Evolutionary conservation across 2,113 vertebrate genomes (phyloP).

Genomic region (Spilogale gracilis): DNA sequence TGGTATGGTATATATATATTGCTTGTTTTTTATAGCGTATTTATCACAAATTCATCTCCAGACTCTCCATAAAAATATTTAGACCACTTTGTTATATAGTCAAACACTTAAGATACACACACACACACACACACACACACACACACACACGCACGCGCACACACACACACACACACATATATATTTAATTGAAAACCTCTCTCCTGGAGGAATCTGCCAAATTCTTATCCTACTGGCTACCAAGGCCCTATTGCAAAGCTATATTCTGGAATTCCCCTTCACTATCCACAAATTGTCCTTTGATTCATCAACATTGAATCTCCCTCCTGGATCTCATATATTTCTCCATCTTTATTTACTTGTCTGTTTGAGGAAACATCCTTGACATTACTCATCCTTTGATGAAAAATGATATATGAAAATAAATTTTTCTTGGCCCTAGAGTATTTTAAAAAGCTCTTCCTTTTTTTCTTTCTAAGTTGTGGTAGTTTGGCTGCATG

Average conservation of each 20-base stretch:
- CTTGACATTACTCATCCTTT: neutral
- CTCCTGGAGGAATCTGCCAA: neutral
- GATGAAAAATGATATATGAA: neutral
- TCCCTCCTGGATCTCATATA: neutral
- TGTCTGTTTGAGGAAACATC: neutral
- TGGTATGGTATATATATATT: neutral
- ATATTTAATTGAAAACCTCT: neutral
- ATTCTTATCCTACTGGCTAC: neutral
- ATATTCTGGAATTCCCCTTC: neutral
- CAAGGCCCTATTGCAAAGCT: neutral
- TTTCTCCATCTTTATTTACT: neutral
- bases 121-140: no score
- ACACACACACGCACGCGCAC: no score
- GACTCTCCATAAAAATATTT: neutral
- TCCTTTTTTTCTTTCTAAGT: neutral
- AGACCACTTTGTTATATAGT: neutral
- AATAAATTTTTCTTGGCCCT: neutral
- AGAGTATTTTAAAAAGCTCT: neutral
- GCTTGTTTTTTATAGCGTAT: neutral
- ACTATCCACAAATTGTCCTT: neutral
- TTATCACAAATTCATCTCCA: neutral
- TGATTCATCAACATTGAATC: accelerated
- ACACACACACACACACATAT: no score
- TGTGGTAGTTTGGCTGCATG: neutral
- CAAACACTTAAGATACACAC: neutral